Percentiles rank a stretch among this genome's conserved stretches.
phyloP scores from a whole-genome alignment of 2,888 invertebrate genomes.

The Salpingus planirostris region DNA sequence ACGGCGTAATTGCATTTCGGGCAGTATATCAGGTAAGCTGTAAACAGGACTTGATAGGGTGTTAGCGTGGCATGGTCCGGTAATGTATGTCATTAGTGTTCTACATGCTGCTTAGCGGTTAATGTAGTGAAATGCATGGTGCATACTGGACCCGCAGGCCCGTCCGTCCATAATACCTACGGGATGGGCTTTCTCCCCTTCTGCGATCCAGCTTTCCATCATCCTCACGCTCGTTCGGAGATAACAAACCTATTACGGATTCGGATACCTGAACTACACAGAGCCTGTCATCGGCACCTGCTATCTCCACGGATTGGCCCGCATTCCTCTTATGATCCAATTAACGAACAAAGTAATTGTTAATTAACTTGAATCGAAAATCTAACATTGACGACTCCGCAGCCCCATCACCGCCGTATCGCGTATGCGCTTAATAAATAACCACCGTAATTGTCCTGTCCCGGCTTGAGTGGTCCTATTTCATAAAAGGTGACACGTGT shows the following conservation, averaged over 20 bases:
- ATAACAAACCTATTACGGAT: constrained; percentile 32
- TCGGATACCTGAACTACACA: constrained; percentile 31
- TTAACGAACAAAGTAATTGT: constrained; percentile 28
- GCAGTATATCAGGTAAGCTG: too few relatives aligned
- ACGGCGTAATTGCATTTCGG: background rate
- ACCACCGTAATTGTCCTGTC: constrained; percentile 19
- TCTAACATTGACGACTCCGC: constrained; percentile 14
- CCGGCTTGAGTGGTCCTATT: constrained; percentile 21
- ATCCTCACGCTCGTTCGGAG: constrained; percentile 22
- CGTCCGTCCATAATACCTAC: background rate
- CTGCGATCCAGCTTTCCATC: constrained; percentile 18
- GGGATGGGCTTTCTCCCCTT: constrained; percentile 6
- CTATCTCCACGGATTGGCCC: constrained; percentile 26
- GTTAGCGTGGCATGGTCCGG: too few relatives aligned
- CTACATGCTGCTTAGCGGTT: too few relatives aligned
- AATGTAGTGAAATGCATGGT: too few relatives aligned
- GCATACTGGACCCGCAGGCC: too few relatives aligned
- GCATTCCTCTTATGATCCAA: constrained; percentile 28
- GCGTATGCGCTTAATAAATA: too few relatives aligned
- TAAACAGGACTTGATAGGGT: too few relatives aligned
- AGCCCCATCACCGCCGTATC: constrained; percentile 15
- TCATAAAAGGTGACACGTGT: constrained; percentile 26
- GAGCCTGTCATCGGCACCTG: constrained; percentile 28
- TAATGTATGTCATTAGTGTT: too few relatives aligned
- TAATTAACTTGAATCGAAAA: constrained; percentile 27